Conservation (phyloP, 2,797 vertebrate species). For the Sylvilagus floridanus region DNA sequence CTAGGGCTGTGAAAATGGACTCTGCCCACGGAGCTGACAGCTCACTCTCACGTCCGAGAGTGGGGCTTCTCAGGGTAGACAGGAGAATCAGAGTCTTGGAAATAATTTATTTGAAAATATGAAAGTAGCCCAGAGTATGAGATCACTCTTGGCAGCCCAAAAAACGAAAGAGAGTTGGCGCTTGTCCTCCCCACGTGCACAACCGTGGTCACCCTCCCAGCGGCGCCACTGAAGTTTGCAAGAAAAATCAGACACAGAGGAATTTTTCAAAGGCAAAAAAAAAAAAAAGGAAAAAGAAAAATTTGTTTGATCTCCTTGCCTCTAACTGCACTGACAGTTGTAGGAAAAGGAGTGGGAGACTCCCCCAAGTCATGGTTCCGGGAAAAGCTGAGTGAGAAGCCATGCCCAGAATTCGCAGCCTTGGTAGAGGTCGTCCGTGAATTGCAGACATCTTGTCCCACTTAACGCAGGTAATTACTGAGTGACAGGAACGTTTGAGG, state of each 20-base stretch:
- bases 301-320: not conserved
- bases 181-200: not conserved
- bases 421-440: not conserved
- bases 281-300: not conserved
- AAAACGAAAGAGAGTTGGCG: constrained; percentile 62
- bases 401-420: too few species aligned
- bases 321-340: not conserved
- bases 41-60: constrained; percentile 17
- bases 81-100: constrained; percentile 65
- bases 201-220: not conserved
- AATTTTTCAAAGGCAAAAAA: not conserved
- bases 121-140: constrained; percentile 74
- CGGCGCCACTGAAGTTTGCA: not conserved
- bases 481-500: not conserved
- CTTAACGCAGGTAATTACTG: constrained; percentile 32
- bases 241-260: constrained; percentile 25
- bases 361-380: not conserved
- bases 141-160: constrained; percentile 72
- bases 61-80: constrained; percentile 71
- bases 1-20: constrained; percentile 9
- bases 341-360: not conserved
- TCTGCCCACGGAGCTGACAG: constrained; percentile 29
- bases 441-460: constrained; percentile 8
- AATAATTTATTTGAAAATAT: constrained; percentile 78
- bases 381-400: not conserved